Base-by-base conservation (phyloP, 2,797 vertebrate genomes). In the Neopelma chrysocephalum region DNA sequence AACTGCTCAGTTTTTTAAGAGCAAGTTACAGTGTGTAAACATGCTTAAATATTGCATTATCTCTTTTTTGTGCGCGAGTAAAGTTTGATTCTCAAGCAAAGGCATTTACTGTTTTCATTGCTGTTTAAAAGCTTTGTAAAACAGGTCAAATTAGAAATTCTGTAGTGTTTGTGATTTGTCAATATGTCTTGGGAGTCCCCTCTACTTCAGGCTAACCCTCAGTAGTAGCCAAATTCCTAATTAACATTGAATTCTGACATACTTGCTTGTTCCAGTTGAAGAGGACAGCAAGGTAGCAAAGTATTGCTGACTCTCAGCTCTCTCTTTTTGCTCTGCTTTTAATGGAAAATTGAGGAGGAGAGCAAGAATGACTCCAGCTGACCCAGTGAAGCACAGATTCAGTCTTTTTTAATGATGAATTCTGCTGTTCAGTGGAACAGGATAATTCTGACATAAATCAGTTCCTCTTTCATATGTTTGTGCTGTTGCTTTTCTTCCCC, bases 381-480 rank as follows among this genome's bases (percentile, higher is more conserved):
- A 84, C 17, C 27, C 73, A 90, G 1, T 43, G 53, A 88, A 94
- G 56, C 2, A 5, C 40, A 68, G 48, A 82, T 92, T 93, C 73
- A 84, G 66, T 80, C 36, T 40, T 88, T 93, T 93, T 89, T 80
- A 89, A 75, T 89, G 93, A 94, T 77, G 48, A 94, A 93, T 91
- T 91, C 83, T 90, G 53, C 73, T 90, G 43, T 78, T 93, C 77
- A 64, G 62, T 87, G 80, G 82, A 68, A 87, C 57, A 73, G 45
- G 75, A 73, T 93, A 82, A 89, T 94, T 93, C 73, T 89, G 71
- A 92, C 45, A 94, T 95, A 97, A 96, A 95, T 96, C 88, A 92
- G 91, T 77, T 79, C 32, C 57, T 93, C 47, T 70, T 86, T 94
- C 70, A 56, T 65, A n/a, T 50, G 68, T 82, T 92, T 90, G 51